Evolutionary conservation across 1,140 invertebrate genomes (phyloP), one percentile per base, ranked within the genome.

Genomic region (Drosophila watanabei): DNA sequence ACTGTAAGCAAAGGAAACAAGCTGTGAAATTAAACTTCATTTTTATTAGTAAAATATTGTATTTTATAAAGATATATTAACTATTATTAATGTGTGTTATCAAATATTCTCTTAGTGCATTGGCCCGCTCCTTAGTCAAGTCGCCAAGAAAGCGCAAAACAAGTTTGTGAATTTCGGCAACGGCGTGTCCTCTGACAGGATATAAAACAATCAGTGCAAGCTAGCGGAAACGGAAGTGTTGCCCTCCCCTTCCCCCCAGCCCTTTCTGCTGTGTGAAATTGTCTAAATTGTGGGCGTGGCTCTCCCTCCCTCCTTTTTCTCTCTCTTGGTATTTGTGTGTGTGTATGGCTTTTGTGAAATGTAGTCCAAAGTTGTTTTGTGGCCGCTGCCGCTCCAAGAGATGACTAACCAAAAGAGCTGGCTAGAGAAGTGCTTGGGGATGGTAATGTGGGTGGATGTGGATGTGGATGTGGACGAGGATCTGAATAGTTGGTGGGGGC

Each of bases 171-270:
- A 88, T 88, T 88, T 88, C 54, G 75, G 57, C 64, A 62, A 57
- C 75, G 75, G 66, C 80, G 68, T 88, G 77, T 84, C 77, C 84
- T 88, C 80, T 88, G 89, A 89, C 89, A 92, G 89, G 84, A 92
- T 91, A 92, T 92, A 89, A 91, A 92, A 92, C 89, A 92, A 92
- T 92, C 89, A 92, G 89, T 79, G 89, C 89, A 91, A 92, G 84
- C 85, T 80, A 92, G 84, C 89, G 89, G 89, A 92, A 92, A 83
- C 76, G 89, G 89, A 92, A 89, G 84, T 89, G 80, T 80, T 82
- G 64, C 75, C 73, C 45, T 51, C 49, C 59, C 32, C 46, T 37
- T 0, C 11, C 30, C 30, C 43, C 18, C 59, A 56, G 14, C 63
- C 37, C 41, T 37, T 35, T 62, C 24, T 64, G 56, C 65, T 82